Evolutionary conservation across 2,888 invertebrate genomes (phyloP), one percentile per base, ranked within the genome.

Genomic region (Hololepta plana): DNA sequence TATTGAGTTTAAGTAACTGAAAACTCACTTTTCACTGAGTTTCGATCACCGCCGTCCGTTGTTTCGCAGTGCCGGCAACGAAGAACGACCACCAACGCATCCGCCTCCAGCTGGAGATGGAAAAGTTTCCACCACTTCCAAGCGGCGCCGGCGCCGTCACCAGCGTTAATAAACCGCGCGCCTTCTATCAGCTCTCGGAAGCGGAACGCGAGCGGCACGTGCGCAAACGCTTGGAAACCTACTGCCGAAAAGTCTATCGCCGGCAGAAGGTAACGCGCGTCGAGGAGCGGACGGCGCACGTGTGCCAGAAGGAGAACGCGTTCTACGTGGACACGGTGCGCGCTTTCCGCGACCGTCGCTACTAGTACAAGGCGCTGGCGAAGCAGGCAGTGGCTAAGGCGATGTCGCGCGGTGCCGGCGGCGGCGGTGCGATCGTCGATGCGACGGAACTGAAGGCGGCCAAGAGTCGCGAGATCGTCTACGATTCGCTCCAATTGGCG

Each of bases 241-340:
- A 95, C 49, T 96, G 96, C 47, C 67, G 76, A 30, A 90, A 88
- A 42, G 96, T 88, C 0, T 98, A 98, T 53, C 93, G 87, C 50
- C 95, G 93, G 53, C 70, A 74, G 0, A 91, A 93, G 53, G 62
- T 87, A 3, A 95, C 93, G 0, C 64, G 76, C 35, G 67, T 74
- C 11, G 93, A 95, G 58, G 81, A 84, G 31, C 63, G 81, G 27
- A 69, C 68, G 0, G 88, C 93, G 1, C 93, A 90, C 1, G 75
- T 96, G 28, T 98, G 98, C 45, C 95, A 98, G 53, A 76, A 85
- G 44, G 98, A 98, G 51, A 98, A 99, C 57, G 90, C 93, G 0
- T 98, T 98, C 56, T 98, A 98, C 49, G 96, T 99, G 8, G 96
- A 98, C 49, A 98, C 96, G 0, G 98, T 99, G 0, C 60, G 95